Evolutionary conservation across 2,888 invertebrate genomes (phyloP), one percentile per base, ranked within the genome.

Genomic region (Cremastinae sp.): DNA sequence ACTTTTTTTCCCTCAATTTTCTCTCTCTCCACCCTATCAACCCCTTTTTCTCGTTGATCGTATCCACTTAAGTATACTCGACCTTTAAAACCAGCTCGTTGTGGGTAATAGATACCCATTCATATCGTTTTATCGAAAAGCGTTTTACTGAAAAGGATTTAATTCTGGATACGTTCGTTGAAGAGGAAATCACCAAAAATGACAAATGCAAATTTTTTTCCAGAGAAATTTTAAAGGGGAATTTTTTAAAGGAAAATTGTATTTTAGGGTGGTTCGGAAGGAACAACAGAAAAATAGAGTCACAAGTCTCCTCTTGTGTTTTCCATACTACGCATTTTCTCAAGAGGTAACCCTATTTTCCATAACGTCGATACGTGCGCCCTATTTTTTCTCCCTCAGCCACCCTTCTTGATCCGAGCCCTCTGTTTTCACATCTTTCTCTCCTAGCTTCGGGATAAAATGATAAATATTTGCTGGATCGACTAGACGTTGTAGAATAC

Each of bases 21-120:
- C 38, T 59, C 53, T 65, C 61, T 53, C 74, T 79, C 69, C 12
- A 43, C 45, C 2, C 34, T 66, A 47, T 58, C 76, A 45, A 54
- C 45, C 59, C 38, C 28, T 69, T 59, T 59, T 49, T 16, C 49
- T 49, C 58, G 1, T 28, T 43, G 59, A 59, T 59, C 70, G 53
- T 41, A 54, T 71, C 54, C 54, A 47, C 66, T 66, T 59, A 59
- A 36, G 14, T 36, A 53, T 38, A 58, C 54, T 53, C 64, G 58
- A 75, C 61, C 76, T 75, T 80, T 79, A 74, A 75, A 80, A 80
- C 65, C 49, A 78, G 51, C 80, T 78, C 78, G 80, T 78, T 74
- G 74, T 70, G 45, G 51, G 75, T 78, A 78, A 80, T 80, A 79
- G 78, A 80, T 80, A 78, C 69, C 78, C 70, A 65, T 70, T 70